A percentile compares a stretch with the other conserved stretches of the same genome.
phyloP scores from a whole-genome alignment of 2,888 invertebrate genomes.

The Cylloceria caligata region DNA sequence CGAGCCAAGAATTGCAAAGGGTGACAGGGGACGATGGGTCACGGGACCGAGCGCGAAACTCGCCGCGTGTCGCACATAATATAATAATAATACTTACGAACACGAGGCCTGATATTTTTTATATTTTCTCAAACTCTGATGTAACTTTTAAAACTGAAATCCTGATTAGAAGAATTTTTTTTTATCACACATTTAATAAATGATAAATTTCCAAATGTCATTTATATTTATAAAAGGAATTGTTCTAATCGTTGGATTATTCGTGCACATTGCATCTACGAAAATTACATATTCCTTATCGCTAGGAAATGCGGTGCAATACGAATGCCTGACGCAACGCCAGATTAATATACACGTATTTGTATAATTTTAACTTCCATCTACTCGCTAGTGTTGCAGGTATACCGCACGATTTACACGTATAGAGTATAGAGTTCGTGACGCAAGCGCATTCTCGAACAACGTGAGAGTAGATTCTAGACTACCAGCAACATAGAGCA shows the following conservation, averaged over 20 bases:
- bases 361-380: slow-evolving; percentile 59
- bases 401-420: slow-evolving; percentile 15
- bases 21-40: slow-evolving; percentile 66
- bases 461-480: slow-evolving; percentile 48
- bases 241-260: slow-evolving; percentile 35
- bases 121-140: background rate
- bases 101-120: slow-evolving; percentile 6
- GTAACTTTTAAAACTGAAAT: background rate
- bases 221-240: slow-evolving; percentile 14
- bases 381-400: background rate
- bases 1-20: slow-evolving; percentile 53
- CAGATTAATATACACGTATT: slow-evolving; percentile 52
- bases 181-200: no score
- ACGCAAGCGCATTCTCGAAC: slow-evolving; percentile 57
- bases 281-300: slow-evolving; percentile 59
- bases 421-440: slow-evolving; percentile 48
- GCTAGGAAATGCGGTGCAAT: slow-evolving; percentile 11
- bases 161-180: background rate
- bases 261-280: background rate
- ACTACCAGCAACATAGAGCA: slow-evolving; percentile 11
- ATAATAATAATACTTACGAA: slow-evolving; percentile 34
- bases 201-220: background rate
- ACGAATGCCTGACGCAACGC: slow-evolving; percentile 24
- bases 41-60: slow-evolving; percentile 65
- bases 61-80: slow-evolving; percentile 51